Evolutionary conservation across 1,140 invertebrate species (phyloP).

Genomic region (Heliothis subflexa): DNA sequence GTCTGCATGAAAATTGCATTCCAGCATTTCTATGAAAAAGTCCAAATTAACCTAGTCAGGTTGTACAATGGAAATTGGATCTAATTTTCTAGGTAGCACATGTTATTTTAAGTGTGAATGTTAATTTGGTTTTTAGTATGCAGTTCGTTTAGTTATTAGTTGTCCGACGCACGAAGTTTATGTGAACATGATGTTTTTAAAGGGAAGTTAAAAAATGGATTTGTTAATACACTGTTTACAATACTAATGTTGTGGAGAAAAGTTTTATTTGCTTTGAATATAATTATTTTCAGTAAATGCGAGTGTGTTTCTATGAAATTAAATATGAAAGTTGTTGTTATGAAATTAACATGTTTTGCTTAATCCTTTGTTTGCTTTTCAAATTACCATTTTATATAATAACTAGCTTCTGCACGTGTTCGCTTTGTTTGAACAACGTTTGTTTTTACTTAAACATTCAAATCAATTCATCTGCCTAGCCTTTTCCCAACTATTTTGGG

Average conservation of each 20-base stretch:
- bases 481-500: no score
- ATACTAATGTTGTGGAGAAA: constrained; percentile 7
- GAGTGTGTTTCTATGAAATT: neutral
- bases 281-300: constrained; percentile 13
- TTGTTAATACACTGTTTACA: constrained; percentile 36
- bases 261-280: constrained; percentile 20
- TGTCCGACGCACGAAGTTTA: constrained; percentile 10
- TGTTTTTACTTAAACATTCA: no score
- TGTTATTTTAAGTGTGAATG: constrained; percentile 11
- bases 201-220: neutral
- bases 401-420: no score
- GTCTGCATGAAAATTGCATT: constrained; percentile 49
- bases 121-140: constrained; percentile 3
- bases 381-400: no score
- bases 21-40: constrained; percentile 39
- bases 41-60: constrained; percentile 20
- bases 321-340: neutral
- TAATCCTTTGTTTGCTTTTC: neutral
- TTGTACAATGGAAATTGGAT: neutral
- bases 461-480: no score
- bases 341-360: neutral
- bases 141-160: constrained; percentile 34
- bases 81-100: neutral
- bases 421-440: no score
- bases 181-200: neutral